These are phyloP conservation scores for Epinotia ramella DNA, from an alignment of 2,888 invertebrate genomes.

Conservation along the genomic window DNA sequence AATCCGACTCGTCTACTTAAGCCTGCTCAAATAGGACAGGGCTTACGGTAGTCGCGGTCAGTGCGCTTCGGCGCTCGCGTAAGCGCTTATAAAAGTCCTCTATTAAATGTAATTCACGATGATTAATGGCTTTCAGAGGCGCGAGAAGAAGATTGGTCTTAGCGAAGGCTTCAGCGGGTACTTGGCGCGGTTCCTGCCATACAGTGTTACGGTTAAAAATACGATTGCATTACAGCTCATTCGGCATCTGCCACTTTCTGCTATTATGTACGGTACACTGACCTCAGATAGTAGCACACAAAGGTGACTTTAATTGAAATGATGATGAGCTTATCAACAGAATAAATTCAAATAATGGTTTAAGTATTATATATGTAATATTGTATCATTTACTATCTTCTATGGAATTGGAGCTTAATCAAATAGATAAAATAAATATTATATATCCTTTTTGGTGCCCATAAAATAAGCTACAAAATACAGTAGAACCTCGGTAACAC, in stretches of 20 bases:
- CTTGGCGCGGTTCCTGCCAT: not conserved
- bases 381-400: too few relatives aligned
- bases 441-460: too few relatives aligned
- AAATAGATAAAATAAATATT: too few relatives aligned
- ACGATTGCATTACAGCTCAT: too few relatives aligned
- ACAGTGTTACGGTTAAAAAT: not conserved
- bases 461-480: too few relatives aligned
- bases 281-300: not conserved
- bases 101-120: slow-evolving; percentile 42
- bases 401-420: too few relatives aligned
- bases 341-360: too few relatives aligned
- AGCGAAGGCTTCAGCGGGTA: not conserved
- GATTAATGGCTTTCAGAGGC: slow-evolving; percentile 17
- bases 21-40: slow-evolving; percentile 62
- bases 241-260: too few relatives aligned
- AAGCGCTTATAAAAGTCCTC: slow-evolving; percentile 24
- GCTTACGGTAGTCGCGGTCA: slow-evolving; percentile 44
- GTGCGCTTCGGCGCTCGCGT: slow-evolving; percentile 30
- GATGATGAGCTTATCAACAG: too few relatives aligned
- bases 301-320: not conserved
- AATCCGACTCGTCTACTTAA: slow-evolving; percentile 68
- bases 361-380: too few relatives aligned
- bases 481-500: too few relatives aligned
- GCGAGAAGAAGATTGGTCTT: not conserved
- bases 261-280: not conserved